A percentile compares a stretch with the other conserved stretches of the same genome.
Conservation (phyloP, 2,797 vertebrate genomes). For the Etheostoma perlongum region DNA sequence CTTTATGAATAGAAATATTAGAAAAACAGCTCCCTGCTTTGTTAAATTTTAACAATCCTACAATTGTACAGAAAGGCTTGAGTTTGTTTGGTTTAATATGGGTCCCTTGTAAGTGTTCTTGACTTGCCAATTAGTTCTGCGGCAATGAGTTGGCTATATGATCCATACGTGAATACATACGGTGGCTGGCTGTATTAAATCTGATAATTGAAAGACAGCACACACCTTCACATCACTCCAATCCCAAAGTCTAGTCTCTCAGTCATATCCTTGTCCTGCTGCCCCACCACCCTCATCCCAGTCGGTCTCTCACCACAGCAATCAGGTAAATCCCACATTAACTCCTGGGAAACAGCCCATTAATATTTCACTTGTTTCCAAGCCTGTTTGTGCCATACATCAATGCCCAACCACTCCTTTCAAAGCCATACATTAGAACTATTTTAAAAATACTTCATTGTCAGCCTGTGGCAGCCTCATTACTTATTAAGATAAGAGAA, state of each 20-base stretch:
- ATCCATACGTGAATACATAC: conserved; percentile 10
- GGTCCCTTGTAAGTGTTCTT: conserved; percentile 8
- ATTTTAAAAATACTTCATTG: conserved; percentile 99
- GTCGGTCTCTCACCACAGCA: conserved; percentile 76
- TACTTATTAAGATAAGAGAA: conserved; percentile 99
- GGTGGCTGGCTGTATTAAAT: conserved; percentile 17
- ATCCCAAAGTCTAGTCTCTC: conserved; percentile 33
- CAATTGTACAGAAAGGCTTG: neutral
- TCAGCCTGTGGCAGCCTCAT: conserved; percentile 99
- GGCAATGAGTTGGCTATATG: neutral
- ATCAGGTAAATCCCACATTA: conserved; percentile 91
- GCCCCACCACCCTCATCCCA: conserved; percentile 37
- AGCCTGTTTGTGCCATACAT: conserved; percentile 95
- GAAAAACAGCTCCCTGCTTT: neutral
- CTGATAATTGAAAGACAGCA: neutral
- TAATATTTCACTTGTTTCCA: conserved; percentile 99
- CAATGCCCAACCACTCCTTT: conserved; percentile 96
- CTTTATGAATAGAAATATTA: conserved; percentile 22
- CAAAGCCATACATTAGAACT: conserved; percentile 99
- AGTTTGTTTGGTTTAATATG: conserved; percentile 8
- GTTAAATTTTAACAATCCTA: conserved; percentile 4
- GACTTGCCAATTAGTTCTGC: neutral
- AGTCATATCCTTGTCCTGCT: conserved; percentile 39
- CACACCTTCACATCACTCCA: conserved; percentile 11
- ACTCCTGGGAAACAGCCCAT: conserved; percentile 89